Evolutionary conservation across 2,888 invertebrate genomes (phyloP).

Genomic region (Lasius fuliginosus): DNA sequence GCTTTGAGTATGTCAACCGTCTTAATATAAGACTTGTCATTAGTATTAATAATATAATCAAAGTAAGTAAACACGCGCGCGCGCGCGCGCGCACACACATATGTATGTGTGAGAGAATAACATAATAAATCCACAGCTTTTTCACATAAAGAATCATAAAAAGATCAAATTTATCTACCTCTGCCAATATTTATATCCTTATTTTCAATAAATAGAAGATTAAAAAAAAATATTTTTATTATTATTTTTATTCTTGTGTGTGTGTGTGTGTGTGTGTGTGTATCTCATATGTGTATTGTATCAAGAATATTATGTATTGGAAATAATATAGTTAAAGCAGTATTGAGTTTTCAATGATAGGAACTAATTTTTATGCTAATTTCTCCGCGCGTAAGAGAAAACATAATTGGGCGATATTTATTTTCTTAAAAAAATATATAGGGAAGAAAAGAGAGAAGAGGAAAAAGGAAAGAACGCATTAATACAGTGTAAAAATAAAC

Average conservation of each 20-base stretch:
- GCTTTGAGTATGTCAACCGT: neutral
- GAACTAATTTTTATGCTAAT: constrained; percentile 46
- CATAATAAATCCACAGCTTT: neutral
- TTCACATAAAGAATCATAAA: neutral
- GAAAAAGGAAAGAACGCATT: neutral
- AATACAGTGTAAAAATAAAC: constrained; percentile 35
- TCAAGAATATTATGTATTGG: neutral
- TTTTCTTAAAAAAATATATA: constrained; percentile 30
- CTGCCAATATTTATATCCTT: neutral
- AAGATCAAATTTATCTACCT: neutral
- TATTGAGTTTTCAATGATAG: neutral
- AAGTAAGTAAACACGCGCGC: neutral
- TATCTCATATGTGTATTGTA: neutral
- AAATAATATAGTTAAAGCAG: constrained; percentile 31
- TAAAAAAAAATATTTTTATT: neutral
- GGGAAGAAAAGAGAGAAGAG: neutral
- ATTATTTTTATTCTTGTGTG: neutral
- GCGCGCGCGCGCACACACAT: neutral
- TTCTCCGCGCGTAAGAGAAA: constrained; percentile 24
- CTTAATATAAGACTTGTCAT: neutral
- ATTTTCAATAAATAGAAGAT: constrained; percentile 4
- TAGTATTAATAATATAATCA: neutral
- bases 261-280: neutral
- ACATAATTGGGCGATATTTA: constrained; percentile 7
- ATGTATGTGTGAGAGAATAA: neutral